Conservation (phyloP, 2,113 vertebrate genomes). For the Mola mola region DNA sequence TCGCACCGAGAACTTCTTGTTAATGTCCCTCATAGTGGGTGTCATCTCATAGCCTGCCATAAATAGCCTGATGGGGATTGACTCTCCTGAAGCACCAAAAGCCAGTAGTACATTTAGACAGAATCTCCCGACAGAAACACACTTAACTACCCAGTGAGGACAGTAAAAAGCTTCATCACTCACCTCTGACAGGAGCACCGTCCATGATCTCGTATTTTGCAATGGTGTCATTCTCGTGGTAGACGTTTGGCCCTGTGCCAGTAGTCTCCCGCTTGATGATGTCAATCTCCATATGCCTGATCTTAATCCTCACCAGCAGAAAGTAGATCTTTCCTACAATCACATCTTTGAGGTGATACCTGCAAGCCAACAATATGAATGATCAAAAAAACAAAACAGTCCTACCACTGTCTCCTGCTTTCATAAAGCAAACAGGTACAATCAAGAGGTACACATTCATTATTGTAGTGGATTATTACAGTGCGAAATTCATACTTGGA, state of each 20-base stretch:
- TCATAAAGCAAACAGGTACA: no score
- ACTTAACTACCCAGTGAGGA: background rate
- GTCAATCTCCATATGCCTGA: conserved; percentile 94
- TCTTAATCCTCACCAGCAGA: conserved; percentile 92
- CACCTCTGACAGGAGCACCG: conserved; percentile 93
- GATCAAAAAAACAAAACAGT: background rate
- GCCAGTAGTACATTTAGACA: background rate
- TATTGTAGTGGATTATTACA: background rate
- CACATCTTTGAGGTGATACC: conserved; percentile 93
- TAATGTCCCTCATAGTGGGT: conserved; percentile 95
- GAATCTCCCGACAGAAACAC: background rate
- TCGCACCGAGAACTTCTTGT: conserved; percentile 96
- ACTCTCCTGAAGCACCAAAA: conserved; percentile 83
- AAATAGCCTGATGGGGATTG: conserved; percentile 95
- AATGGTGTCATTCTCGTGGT: conserved; percentile 93
- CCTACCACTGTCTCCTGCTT: background rate
- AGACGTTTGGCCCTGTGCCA: conserved; percentile 90
- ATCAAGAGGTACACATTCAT: background rate
- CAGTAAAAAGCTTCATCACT: conserved; percentile 1
- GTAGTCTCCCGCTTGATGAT: conserved; percentile 94
- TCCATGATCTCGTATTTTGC: conserved; percentile 98
- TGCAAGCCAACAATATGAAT: conserved; percentile 40
- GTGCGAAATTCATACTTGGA: conserved; percentile 87
- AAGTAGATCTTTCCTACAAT: conserved; percentile 98
- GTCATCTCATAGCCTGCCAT: conserved; percentile 95